phyloP scores from a whole-genome alignment of 2,888 invertebrate genomes.

The Bedellia somnulentella region DNA sequence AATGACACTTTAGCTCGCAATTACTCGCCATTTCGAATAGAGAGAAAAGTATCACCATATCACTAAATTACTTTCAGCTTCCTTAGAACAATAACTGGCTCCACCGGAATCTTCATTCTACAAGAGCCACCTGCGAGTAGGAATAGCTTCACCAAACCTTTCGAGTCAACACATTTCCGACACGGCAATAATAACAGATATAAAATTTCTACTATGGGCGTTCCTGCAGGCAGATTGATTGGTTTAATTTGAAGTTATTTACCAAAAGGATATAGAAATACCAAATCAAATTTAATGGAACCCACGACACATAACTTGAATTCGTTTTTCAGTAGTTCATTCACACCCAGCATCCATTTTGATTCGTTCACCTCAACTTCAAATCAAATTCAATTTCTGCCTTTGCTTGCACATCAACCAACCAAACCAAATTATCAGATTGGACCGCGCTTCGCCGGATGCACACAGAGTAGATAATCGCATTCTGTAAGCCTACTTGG shows the following conservation, averaged over 20 bases:
- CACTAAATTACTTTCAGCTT: constrained; percentile 31
- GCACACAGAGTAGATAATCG: too few relatives aligned
- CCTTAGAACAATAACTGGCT: constrained; percentile 36
- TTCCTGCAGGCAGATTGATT: too few relatives aligned
- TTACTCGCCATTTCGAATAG: constrained; percentile 47
- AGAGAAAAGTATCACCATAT: constrained; percentile 29
- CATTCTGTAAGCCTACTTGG: too few relatives aligned
- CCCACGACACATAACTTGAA: constrained; percentile 58
- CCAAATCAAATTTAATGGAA: constrained; percentile 46
- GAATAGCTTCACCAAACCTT: constrained; percentile 39
- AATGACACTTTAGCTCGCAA: constrained; percentile 48
- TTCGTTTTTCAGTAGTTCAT: constrained; percentile 60
- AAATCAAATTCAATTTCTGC: too few relatives aligned
- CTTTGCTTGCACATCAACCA: too few relatives aligned
- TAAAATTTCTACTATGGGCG: too few relatives aligned
- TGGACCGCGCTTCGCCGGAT: too few relatives aligned
- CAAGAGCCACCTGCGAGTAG: constrained; percentile 49
- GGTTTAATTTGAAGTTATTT: too few relatives aligned
- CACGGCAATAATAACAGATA: constrained; percentile 44
- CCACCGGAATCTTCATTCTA: constrained; percentile 54
- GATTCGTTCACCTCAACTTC: constrained; percentile 48
- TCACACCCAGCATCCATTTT: constrained; percentile 63
- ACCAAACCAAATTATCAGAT: too few relatives aligned
- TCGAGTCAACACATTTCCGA: constrained; percentile 55
- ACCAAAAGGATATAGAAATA: too few relatives aligned